Conservation (phyloP, 1,140 invertebrate genomes). For the Eurosta solidaginis region DNA sequence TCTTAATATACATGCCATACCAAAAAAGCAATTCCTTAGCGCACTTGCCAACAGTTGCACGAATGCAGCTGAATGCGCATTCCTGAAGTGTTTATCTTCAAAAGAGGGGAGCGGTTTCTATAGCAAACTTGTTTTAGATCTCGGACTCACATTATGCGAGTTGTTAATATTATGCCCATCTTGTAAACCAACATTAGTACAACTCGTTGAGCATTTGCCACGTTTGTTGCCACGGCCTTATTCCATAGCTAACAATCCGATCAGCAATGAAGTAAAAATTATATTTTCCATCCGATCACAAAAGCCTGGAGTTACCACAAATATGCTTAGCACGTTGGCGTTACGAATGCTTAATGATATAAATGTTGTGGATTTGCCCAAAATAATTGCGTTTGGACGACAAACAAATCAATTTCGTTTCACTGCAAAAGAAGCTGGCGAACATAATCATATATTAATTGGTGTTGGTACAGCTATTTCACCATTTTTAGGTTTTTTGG, state of each 20-base stretch:
- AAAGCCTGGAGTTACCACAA: slow-evolving; percentile 46
- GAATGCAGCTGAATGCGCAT: slow-evolving; percentile 38
- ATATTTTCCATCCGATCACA: slow-evolving; percentile 66
- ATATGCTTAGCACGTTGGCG: slow-evolving; percentile 40
- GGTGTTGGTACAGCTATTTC: slow-evolving; percentile 83
- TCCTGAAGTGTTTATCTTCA: slow-evolving; percentile 45
- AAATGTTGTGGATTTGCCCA: slow-evolving; percentile 25
- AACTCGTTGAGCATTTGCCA: slow-evolving; percentile 74
- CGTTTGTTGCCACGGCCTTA: slow-evolving; percentile 77
- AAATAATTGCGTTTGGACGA: slow-evolving; percentile 68
- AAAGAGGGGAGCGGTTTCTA: slow-evolving; percentile 47
- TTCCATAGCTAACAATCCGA: slow-evolving; percentile 75
- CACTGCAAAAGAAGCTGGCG: slow-evolving; percentile 60
- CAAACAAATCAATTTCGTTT: slow-evolving; percentile 66
- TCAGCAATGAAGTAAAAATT: slow-evolving; percentile 64
- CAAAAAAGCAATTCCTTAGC: slow-evolving; percentile 58
- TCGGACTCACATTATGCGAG: slow-evolving; percentile 64
- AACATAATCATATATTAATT: slow-evolving; percentile 73
- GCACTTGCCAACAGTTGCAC: slow-evolving; percentile 40
- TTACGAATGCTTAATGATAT: slow-evolving; percentile 30
- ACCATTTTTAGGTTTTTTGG: slow-evolving; percentile 74
- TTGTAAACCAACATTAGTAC: slow-evolving; percentile 68
- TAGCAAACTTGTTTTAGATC: slow-evolving; percentile 44
- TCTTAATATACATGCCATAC: slow-evolving; percentile 52
- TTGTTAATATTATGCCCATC: slow-evolving; percentile 69